Percentiles rank a stretch among this genome's conserved stretches.
Conservation (phyloP, 2,797 vertebrate species). For the Amniataba percoides region DNA sequence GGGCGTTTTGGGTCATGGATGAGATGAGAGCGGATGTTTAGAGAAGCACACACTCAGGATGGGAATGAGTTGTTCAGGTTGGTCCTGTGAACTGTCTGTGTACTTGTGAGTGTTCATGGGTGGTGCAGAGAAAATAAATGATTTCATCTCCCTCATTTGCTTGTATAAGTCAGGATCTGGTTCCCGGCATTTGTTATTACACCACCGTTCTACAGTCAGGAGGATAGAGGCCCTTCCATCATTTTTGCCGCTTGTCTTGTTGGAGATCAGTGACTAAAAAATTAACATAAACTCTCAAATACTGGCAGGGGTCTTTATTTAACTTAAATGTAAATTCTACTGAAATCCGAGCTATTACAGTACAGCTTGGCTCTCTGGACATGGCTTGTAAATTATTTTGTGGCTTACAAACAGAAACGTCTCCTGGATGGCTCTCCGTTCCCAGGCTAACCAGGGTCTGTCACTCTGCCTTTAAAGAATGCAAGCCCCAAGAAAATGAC, state of each 20-base stretch:
- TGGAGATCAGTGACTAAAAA: background rate
- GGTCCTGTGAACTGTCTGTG: background rate
- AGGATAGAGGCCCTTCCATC: background rate
- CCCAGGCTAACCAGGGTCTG: background rate
- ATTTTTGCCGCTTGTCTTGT: background rate
- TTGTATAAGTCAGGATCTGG: background rate
- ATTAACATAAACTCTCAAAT: too few species aligned
- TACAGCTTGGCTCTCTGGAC: background rate
- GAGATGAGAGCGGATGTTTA: constrained; percentile 14
- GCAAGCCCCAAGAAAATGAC: background rate
- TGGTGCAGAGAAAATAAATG: background rate
- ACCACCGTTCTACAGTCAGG: background rate
- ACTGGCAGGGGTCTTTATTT: background rate
- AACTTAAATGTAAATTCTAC: background rate
- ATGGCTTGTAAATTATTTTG: background rate
- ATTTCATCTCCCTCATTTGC: background rate
- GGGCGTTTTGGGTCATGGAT: constrained; percentile 1
- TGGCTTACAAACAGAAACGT: background rate
- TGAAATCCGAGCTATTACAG: background rate
- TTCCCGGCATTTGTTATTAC: background rate
- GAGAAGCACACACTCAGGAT: background rate
- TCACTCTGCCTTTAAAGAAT: background rate
- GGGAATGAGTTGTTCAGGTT: background rate
- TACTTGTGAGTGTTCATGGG: background rate
- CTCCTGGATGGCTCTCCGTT: background rate